Evolutionary conservation across 2,888 invertebrate species (phyloP), one percentile per base, ranked within the genome.

Genomic region (Dendrolimus houi): DNA sequence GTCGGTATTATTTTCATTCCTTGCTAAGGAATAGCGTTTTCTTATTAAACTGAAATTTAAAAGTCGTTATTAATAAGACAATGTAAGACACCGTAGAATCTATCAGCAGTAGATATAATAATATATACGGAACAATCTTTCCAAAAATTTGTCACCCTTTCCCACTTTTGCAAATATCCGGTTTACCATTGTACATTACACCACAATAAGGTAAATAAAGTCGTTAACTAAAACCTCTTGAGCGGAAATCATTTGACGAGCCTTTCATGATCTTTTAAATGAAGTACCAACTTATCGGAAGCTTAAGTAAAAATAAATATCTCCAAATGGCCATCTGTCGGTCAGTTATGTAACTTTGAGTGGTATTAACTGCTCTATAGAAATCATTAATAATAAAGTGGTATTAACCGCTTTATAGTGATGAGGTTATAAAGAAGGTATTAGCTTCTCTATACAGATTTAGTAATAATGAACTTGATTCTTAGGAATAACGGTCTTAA

Each of bases 281-380:
- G 59, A 65, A 64, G 61, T 61, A 59, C 53, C 58, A 10, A 52
- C 56, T 61, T 59, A 58, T 47, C 47, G 47, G 9, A 47, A 47
- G 47, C 9, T 47, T 47, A 47, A 47, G 47, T 47, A 47, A 47
- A 47, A 47, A 47, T 47, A 47, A 47, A 47, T 47, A 47, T 47
- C 9, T 47, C 47, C 12, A 47, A 47, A 47, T 47, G 47, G 47
- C 47, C 47, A 47, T 47, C 47, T 47, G 47, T 47, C 47, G 9
- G 47, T 47, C 47, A 47, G 47, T 47, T 47, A 10, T 47, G 47
- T 47, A 47, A 47, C 47, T 47, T 10, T 47, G 47, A 47, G 47
- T 47, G 68, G 70, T 72, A 64, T 69, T 70, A 68, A 68, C 73
- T 65, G 66, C 64, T 64, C 64, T 63, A 54, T 66, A 61, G 57